Conservation (phyloP, 2,888 invertebrate genomes). For the Caenorhabditis sp. region DNA sequence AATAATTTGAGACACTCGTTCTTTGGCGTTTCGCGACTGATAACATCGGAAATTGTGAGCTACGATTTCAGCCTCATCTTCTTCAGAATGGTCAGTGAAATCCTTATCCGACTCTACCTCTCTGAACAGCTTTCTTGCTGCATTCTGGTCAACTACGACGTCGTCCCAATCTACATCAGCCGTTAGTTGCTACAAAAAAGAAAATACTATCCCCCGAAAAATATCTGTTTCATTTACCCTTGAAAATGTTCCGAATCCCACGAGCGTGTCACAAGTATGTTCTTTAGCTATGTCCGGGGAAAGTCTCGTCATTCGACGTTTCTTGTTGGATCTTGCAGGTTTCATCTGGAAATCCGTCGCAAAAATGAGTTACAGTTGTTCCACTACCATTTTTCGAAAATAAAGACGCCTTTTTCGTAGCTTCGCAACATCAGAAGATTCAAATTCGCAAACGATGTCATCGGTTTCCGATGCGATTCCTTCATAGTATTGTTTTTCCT, state of each 20-base stretch:
- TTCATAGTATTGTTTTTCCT: conserved; percentile 5
- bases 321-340: background rate
- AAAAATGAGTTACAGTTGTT: background rate
- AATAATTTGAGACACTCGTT: conserved; percentile 13
- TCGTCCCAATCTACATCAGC: conserved; percentile 19
- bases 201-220: background rate
- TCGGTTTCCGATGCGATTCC: conserved; percentile 10
- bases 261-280: conserved; percentile 37
- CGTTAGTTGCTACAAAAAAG: conserved; percentile 13
- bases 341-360: conserved; percentile 9
- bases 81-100: background rate
- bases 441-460: conserved; percentile 33
- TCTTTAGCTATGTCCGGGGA: conserved; percentile 20
- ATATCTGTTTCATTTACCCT: background rate
- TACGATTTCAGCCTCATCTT: conserved; percentile 36
- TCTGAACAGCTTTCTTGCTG: conserved; percentile 12
- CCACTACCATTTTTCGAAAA: conserved; percentile 35
- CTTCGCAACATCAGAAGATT: conserved; percentile 14
- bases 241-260: background rate
- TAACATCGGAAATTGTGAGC: conserved; percentile 12
- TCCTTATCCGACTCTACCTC: background rate
- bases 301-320: conserved; percentile 31
- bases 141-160: conserved; percentile 8
- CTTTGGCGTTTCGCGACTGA: conserved; percentile 13
- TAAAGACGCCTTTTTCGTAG: conserved; percentile 42